phyloP scores from a whole-genome alignment of 2,888 invertebrate genomes.

The Beris morrisii region DNA sequence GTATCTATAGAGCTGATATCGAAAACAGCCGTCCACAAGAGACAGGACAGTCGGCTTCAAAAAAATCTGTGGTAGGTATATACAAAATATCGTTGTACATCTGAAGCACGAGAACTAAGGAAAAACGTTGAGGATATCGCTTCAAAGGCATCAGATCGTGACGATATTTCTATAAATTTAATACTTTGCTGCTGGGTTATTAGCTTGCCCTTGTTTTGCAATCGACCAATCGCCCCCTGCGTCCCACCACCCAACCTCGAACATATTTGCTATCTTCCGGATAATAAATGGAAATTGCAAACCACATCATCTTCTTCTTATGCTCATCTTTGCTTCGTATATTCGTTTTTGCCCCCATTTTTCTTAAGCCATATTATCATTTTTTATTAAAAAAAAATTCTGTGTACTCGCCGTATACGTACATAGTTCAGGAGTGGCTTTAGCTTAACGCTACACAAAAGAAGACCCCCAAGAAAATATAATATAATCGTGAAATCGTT shows the following conservation, averaged over 20 bases:
- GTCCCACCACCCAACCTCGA: not conserved
- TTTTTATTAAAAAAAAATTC: constrained; percentile 28
- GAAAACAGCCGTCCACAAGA: no score
- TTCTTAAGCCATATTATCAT: constrained; percentile 1
- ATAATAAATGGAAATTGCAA: constrained; percentile 31
- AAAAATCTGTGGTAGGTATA: no score
- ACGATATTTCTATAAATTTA: constrained; percentile 12
- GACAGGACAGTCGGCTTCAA: no score
- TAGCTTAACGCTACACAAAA: no score
- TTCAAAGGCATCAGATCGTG: constrained; percentile 7
- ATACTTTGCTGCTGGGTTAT: constrained; percentile 6
- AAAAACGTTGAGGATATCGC: not conserved
- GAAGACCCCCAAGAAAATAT: no score
- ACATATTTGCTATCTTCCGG: constrained; percentile 8
- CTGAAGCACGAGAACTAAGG: not conserved
- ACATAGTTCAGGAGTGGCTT: no score
- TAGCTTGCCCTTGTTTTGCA: not conserved
- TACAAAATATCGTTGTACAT: not conserved
- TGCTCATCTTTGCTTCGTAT: not conserved
- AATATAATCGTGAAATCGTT: no score
- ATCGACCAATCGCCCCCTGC: no score
- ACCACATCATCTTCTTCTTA: constrained; percentile 17
- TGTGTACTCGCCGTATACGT: not conserved
- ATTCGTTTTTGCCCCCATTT: constrained; percentile 1
- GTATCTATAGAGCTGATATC: not conserved